These are phyloP conservation scores for Propsilocerus akamusi DNA, from an alignment of 1,140 invertebrate genomes.

Conservation along the genomic window DNA sequence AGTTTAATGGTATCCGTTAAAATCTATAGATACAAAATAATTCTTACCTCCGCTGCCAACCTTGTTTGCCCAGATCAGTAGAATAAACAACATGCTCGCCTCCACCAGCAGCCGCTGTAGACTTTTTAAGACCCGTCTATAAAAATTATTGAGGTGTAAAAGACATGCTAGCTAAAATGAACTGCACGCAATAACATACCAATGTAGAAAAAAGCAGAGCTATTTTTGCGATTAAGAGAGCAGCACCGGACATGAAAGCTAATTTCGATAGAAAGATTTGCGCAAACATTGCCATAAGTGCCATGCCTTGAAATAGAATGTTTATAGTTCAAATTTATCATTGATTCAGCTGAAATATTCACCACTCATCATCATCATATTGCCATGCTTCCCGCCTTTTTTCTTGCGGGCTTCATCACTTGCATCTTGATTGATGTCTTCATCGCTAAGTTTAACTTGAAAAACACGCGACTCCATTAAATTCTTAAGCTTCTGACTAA, in stretches of 20 bases:
- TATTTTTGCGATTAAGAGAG: conserved; percentile 44
- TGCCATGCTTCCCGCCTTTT: conserved; percentile 23
- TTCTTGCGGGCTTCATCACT: conserved; percentile 11
- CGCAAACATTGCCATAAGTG: conserved; percentile 41
- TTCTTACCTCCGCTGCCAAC: conserved; percentile 18
- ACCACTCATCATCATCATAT: conserved; percentile 36
- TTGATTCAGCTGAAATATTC: background rate
- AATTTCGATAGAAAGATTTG: conserved; percentile 48
- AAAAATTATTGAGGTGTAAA: conserved; percentile 9
- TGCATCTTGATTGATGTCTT: background rate
- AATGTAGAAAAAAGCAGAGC: conserved; percentile 42
- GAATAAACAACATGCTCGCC: conserved; percentile 38
- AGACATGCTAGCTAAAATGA: background rate
- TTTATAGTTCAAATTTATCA: background rate
- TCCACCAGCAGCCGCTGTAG: conserved; percentile 29
- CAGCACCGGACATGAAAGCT: conserved; percentile 42
- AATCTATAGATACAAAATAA: too few relatives aligned
- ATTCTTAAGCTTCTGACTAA: background rate
- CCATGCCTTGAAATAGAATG: conserved; percentile 16
- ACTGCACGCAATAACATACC: conserved; percentile 15
- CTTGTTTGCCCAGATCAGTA: conserved; percentile 25
- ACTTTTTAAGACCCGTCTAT: conserved; percentile 39
- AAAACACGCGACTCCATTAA: conserved; percentile 2
- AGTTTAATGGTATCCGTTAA: too few relatives aligned
- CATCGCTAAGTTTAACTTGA: background rate